Evolutionary conservation across 2,888 invertebrate species (phyloP).

Genomic region (Caenorhabditis imperialis): DNA sequence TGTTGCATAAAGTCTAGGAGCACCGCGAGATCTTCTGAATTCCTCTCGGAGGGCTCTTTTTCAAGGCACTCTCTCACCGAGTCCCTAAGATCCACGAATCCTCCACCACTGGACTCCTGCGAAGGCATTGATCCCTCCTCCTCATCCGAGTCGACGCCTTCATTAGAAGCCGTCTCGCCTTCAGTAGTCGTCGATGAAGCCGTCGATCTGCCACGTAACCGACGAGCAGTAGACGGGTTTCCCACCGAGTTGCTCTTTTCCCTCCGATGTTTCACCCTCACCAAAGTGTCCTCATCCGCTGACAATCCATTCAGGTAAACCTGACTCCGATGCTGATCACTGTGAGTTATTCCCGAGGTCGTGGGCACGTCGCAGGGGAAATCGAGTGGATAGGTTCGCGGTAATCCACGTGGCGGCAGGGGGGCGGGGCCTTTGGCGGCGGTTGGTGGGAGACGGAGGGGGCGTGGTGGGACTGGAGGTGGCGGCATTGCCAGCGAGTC

Average conservation of each 20-base stretch:
- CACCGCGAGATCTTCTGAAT: conserved; percentile 94
- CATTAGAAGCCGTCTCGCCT: conserved; percentile 65
- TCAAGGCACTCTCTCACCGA: conserved; percentile 96
- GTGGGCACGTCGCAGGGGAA: conserved; percentile 68
- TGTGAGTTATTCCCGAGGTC: conserved; percentile 60
- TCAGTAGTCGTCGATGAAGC: conserved; percentile 76
- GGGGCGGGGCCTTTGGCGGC: conserved; percentile 56
- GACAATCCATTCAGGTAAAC: conserved; percentile 62
- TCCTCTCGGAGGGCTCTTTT: conserved; percentile 94
- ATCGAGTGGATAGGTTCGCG: conserved; percentile 63
- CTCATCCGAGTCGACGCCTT: conserved; percentile 91
- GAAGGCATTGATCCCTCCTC: conserved; percentile 83
- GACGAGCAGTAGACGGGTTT: conserved; percentile 10
- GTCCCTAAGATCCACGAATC: conserved; percentile 81
- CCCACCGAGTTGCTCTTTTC: conserved; percentile 67
- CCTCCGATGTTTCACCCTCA: conserved; percentile 66
- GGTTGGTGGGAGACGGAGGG: conserved; percentile 56
- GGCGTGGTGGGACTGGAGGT: conserved; percentile 62
- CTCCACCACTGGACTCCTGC: conserved; percentile 63
- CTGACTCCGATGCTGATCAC: conserved; percentile 54
- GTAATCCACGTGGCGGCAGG: conserved; percentile 62
- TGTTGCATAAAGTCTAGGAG: conserved; percentile 97
- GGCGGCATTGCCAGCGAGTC: conserved; percentile 61
- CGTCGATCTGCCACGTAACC: conserved; percentile 57
- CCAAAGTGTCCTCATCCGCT: conserved; percentile 67